phyloP scores from a whole-genome alignment of 2,797 vertebrate species.

The Onychomys leucogaster region DNA sequence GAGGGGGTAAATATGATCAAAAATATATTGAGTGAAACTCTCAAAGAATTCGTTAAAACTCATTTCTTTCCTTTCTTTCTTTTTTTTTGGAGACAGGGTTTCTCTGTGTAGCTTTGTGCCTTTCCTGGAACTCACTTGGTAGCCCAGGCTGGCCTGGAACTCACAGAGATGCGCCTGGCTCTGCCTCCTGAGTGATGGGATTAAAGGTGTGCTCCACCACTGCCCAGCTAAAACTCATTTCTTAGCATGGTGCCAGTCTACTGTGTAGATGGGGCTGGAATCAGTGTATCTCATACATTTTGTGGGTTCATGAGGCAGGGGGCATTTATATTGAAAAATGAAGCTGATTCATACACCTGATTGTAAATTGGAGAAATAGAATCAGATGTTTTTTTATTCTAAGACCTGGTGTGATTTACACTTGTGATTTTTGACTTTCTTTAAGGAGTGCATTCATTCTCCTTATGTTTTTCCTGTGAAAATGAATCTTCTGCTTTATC shows the following conservation, averaged over 20 bases:
- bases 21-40: not conserved
- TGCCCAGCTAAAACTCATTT: not conserved
- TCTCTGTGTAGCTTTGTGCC: no score
- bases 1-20: not conserved
- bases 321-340: not conserved
- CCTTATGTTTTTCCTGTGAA: not conserved
- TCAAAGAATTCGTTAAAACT: not conserved
- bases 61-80: no score
- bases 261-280: not conserved
- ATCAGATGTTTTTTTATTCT: not conserved
- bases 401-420: not conserved
- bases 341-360: not conserved
- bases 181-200: no score
- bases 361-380: not conserved
- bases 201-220: no score
- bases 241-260: not conserved
- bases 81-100: no score
- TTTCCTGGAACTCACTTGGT: no score
- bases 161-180: no score
- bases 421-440: slow-evolving; percentile 55
- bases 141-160: no score
- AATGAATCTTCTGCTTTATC: slow-evolving; percentile 1
- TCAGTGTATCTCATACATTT: not conserved
- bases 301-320: not conserved
- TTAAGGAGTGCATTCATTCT: not conserved